Percentiles rank a stretch among this genome's conserved stretches.
Evolutionary conservation across 2,113 vertebrate genomes (phyloP).

Genomic region (Perca flavescens): DNA sequence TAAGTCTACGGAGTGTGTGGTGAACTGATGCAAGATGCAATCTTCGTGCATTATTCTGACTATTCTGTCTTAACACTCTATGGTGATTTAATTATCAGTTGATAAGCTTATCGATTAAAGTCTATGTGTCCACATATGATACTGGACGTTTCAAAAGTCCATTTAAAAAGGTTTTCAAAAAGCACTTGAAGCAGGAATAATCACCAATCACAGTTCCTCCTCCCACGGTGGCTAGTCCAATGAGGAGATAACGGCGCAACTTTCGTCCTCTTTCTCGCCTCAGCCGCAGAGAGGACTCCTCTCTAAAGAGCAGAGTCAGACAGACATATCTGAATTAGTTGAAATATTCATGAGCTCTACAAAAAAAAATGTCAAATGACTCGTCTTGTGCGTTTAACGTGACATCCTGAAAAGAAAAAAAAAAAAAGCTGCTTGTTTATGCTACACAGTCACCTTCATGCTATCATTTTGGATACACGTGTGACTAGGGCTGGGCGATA

Average conservation of each 20-base stretch:
- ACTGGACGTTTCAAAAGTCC: neutral
- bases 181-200: constrained; percentile 34
- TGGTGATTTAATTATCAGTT: neutral
- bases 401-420: constrained; percentile 17
- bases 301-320: constrained; percentile 78
- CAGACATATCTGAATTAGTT: neutral
- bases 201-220: constrained; percentile 95
- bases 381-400: neutral
- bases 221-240: constrained; percentile 93
- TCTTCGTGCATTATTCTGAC: neutral
- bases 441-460: neutral
- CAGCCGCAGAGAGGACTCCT: constrained; percentile 85
- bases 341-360: neutral
- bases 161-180: neutral
- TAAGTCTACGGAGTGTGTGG: neutral
- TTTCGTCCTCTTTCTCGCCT: constrained; percentile 89
- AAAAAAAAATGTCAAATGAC: neutral
- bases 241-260: constrained; percentile 92
- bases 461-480: neutral
- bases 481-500: neutral
- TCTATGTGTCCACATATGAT: neutral
- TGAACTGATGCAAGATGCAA: neutral
- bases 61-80: neutral
- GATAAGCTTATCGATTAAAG: neutral
- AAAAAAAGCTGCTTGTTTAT: constrained; percentile 12